Evolutionary conservation across 2,888 invertebrate species (phyloP).

Genomic region (Apamea monoglypha): DNA sequence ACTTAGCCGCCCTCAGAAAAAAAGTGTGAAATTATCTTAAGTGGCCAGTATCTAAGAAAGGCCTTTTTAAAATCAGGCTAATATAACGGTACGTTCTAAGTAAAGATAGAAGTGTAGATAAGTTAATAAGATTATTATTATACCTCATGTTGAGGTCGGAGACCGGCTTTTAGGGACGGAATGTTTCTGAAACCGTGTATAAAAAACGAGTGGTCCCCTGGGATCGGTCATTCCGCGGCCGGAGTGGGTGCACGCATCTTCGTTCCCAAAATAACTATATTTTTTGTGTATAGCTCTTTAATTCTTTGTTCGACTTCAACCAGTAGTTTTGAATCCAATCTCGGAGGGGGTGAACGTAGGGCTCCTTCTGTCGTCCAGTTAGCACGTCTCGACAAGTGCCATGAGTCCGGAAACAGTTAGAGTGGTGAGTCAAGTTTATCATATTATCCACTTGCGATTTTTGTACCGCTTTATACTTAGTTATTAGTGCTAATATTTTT

Average conservation of each 20-base stretch:
- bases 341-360: conserved; percentile 77
- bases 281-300: conserved; percentile 76
- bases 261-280: conserved; percentile 76
- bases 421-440: conserved; percentile 75
- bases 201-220: conserved; percentile 87
- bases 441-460: conserved; percentile 45
- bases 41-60: conserved; percentile 84
- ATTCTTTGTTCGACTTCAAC: conserved; percentile 68
- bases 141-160: conserved; percentile 85
- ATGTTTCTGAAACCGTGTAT: conserved; percentile 89
- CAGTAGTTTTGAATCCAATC: conserved; percentile 73
- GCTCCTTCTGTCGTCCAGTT: conserved; percentile 68
- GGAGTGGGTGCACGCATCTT: conserved; percentile 86
- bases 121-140: conserved; percentile 90
- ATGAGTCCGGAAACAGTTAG: conserved; percentile 78
- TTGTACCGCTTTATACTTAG: background rate
- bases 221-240: conserved; percentile 87
- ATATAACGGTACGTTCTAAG: conserved; percentile 89
- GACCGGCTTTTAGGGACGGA: conserved; percentile 89
- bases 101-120: conserved; percentile 89
- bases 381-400: conserved; percentile 69
- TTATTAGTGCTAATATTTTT: conserved; percentile 12
- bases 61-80: conserved; percentile 84
- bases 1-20: conserved; percentile 80
- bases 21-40: conserved; percentile 89